Evolutionary conservation across 2,797 vertebrate genomes (phyloP).

Genomic region (Delichon dasypus): DNA sequence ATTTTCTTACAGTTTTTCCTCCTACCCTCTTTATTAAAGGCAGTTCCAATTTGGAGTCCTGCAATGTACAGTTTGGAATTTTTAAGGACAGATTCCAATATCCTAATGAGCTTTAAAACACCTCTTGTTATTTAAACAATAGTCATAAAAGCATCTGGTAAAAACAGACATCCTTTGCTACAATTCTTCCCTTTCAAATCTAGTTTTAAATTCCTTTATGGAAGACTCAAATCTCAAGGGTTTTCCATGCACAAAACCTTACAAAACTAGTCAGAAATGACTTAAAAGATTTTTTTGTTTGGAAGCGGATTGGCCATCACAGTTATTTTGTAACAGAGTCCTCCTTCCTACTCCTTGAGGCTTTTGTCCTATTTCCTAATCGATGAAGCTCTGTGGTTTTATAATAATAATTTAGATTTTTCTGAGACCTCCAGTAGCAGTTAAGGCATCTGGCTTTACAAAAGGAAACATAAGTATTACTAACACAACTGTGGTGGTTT

Average conservation of each 20-base stretch:
- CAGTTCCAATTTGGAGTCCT: not conserved
- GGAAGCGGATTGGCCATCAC: not conserved
- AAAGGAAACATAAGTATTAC: not conserved
- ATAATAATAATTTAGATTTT: not conserved
- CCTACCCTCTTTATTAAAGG: not conserved
- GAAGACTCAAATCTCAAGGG: not conserved
- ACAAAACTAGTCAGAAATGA: not conserved
- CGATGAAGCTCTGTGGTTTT: not conserved
- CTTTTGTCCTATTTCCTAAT: not conserved
- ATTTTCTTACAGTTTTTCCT: not conserved
- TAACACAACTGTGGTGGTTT: not conserved
- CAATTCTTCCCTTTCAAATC: not conserved
- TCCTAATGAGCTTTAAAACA: not conserved
- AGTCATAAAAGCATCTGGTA: not conserved
- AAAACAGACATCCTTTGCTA: not conserved
- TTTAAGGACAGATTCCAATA: not conserved
- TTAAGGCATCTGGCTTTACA: constrained; percentile 52
- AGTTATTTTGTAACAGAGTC: not conserved
- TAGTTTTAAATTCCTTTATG: not conserved
- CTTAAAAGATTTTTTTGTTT: not conserved
- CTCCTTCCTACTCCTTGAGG: not conserved
- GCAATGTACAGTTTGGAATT: not conserved
- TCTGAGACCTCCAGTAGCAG: not conserved
- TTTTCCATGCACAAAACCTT: not conserved
- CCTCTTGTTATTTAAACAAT: not conserved